Percentiles rank a stretch among this genome's conserved stretches.
These are phyloP conservation scores for Ridgeia piscesae DNA, from an alignment of 1,140 invertebrate species.

Conservation along the genomic window DNA sequence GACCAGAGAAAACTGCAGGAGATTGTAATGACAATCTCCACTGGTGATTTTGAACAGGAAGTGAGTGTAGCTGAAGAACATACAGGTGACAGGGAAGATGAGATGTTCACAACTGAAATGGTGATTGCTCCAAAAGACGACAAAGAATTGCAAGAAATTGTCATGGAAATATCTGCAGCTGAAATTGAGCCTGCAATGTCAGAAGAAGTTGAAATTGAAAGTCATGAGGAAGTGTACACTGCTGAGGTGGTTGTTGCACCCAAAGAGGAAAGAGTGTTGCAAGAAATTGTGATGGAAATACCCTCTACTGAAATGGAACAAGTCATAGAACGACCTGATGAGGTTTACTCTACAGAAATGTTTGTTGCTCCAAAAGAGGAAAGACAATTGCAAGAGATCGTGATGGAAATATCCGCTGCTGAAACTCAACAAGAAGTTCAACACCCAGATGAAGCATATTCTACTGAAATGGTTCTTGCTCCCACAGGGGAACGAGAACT, in stretches of 20 bases:
- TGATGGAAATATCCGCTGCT: not conserved
- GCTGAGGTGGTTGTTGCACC: not conserved
- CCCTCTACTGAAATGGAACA: not conserved
- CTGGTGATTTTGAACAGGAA: not conserved
- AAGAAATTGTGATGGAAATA: slow-evolving; percentile 23
- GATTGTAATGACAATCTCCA: not conserved
- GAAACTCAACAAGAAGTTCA: not conserved
- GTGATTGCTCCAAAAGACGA: slow-evolving; percentile 7
- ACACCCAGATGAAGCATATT: not conserved
- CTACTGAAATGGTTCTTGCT: not conserved
- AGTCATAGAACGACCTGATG: not conserved
- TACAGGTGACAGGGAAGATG: slow-evolving; percentile 14
- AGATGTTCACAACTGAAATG: slow-evolving; percentile 24
- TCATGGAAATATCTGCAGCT: slow-evolving; percentile 15
- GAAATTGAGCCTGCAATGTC: not conserved
- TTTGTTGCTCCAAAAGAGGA: slow-evolving; percentile 22
- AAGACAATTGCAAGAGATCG: slow-evolving; percentile 20
- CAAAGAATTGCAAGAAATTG: slow-evolving; percentile 17
- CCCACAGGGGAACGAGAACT: not conserved
- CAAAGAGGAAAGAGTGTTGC: slow-evolving; percentile 24
- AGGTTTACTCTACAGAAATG: not conserved
- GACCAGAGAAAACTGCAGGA: slow-evolving; percentile 11
- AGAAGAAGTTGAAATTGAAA: not conserved
- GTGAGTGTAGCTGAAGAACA: slow-evolving; percentile 24
- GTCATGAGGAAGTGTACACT: not conserved